Percentiles rank a stretch among this genome's conserved stretches.
Evolutionary conservation across 2,797 vertebrate species (phyloP).

Genomic region (Hippocampus kuda): DNA sequence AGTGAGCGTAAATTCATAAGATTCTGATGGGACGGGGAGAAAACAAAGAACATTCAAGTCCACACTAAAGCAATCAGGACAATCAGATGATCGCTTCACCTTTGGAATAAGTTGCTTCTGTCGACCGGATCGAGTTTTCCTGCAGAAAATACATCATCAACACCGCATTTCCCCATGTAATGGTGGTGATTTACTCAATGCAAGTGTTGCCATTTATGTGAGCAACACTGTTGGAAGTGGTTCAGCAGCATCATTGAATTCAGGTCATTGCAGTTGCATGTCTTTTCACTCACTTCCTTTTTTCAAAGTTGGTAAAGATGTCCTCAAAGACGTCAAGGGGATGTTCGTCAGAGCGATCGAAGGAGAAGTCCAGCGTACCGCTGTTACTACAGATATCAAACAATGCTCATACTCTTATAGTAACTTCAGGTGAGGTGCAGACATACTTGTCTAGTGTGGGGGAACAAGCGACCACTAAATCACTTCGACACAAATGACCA

Average conservation of each 20-base stretch:
- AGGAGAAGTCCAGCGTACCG: constrained; percentile 84
- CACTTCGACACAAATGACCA: background rate
- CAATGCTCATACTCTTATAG: background rate
- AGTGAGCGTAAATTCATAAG: constrained; percentile 81
- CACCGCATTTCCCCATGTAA: background rate
- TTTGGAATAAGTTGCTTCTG: constrained; percentile 94
- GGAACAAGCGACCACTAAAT: background rate
- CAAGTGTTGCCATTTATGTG: background rate
- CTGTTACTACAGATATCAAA: constrained; percentile 60
- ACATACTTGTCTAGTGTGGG: too few species aligned
- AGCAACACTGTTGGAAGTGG: background rate
- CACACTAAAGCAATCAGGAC: background rate
- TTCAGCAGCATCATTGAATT: background rate
- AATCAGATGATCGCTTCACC: constrained; percentile 55
- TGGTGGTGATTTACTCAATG: background rate
- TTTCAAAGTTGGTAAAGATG: constrained; percentile 82
- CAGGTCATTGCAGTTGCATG: background rate
- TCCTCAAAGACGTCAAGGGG: constrained; percentile 84
- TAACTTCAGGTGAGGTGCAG: background rate
- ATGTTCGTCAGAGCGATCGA: constrained; percentile 83
- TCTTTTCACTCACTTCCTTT: constrained; percentile 77
- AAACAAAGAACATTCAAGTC: background rate
- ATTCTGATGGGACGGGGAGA: constrained; percentile 64
- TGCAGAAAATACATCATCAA: constrained; percentile 45
- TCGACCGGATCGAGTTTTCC: constrained; percentile 75